These are phyloP conservation scores for Dinoponera quadriceps DNA, from an alignment of 1,140 invertebrate genomes.

Conservation along the genomic window DNA sequence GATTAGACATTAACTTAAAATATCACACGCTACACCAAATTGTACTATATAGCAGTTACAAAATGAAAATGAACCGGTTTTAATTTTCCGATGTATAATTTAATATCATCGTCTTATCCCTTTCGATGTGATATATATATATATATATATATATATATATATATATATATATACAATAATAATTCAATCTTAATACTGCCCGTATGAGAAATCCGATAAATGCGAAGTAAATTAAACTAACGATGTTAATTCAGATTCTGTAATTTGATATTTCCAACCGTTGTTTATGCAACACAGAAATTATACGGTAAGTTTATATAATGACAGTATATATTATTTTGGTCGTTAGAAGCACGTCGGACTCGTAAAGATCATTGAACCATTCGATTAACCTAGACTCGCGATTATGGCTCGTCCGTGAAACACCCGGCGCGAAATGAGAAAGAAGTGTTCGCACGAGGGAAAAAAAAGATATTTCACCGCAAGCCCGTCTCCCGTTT, in stretches of 20 bases:
- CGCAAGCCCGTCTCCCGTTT: not conserved
- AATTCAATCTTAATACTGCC: not conserved
- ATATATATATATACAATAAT: too few relatives aligned
- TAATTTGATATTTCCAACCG: too few relatives aligned
- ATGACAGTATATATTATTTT: too few relatives aligned
- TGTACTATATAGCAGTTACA: not conserved
- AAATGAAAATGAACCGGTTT: not conserved
- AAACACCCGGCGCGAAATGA: not conserved
- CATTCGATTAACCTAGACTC: not conserved
- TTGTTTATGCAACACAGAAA: too few relatives aligned
- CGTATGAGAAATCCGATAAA: not conserved
- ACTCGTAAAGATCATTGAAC: too few relatives aligned
- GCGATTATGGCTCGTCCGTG: not conserved
- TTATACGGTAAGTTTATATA: too few relatives aligned
- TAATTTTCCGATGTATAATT: not conserved
- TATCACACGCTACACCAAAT: not conserved
- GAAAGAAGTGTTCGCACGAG: not conserved
- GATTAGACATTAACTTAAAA: constrained; percentile 8
- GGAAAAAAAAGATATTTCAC: not conserved
- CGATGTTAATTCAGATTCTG: too few relatives aligned
- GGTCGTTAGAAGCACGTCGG: too few relatives aligned
- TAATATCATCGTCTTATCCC: not conserved
- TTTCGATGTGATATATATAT: not conserved
- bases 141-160: too few relatives aligned
- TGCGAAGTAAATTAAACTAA: not conserved